Conservation (phyloP, 1,140 invertebrate genomes). For the Brachystomella parvula region DNA sequence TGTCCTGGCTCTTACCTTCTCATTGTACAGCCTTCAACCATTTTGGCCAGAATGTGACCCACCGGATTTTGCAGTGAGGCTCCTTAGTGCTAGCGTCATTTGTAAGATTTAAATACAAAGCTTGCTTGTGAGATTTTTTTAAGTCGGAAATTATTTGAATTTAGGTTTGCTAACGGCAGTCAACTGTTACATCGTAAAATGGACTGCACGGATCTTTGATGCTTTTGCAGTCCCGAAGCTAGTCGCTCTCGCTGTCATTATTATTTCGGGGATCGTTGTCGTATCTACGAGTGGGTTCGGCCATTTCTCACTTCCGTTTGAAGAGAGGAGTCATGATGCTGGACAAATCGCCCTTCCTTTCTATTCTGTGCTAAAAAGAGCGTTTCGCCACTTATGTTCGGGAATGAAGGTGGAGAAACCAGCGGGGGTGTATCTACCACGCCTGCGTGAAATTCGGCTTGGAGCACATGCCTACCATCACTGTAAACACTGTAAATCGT, state of each 20-base stretch:
- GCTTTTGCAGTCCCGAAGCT: constrained; percentile 90
- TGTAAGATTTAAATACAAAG: constrained; percentile 51
- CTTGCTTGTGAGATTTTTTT: not conserved
- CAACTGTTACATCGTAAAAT: constrained; percentile 94
- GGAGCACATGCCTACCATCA: not conserved
- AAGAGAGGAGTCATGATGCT: constrained; percentile 48
- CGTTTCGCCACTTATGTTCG: not conserved
- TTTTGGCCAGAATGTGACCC: no score
- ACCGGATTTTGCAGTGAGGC: constrained; percentile 56
- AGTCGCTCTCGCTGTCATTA: constrained; percentile 78
- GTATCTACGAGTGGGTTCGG: constrained; percentile 47
- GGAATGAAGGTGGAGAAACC: not conserved
- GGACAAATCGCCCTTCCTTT: constrained; percentile 53
- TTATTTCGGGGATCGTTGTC: constrained; percentile 65
- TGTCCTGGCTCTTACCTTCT: no score
- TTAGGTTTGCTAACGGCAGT: constrained; percentile 84
- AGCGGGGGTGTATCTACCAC: not conserved
- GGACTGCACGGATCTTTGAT: constrained; percentile 85
- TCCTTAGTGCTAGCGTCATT: constrained; percentile 61
- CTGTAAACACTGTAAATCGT: not conserved
- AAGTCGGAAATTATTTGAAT: constrained; percentile 34
- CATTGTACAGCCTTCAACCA: no score
- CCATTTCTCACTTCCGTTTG: constrained; percentile 51
- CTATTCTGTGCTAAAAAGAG: constrained; percentile 52
- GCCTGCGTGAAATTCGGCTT: not conserved